Evolutionary conservation across 2,888 invertebrate species (phyloP), one percentile per base, ranked within the genome.

Genomic region (Eulithis prunata): DNA sequence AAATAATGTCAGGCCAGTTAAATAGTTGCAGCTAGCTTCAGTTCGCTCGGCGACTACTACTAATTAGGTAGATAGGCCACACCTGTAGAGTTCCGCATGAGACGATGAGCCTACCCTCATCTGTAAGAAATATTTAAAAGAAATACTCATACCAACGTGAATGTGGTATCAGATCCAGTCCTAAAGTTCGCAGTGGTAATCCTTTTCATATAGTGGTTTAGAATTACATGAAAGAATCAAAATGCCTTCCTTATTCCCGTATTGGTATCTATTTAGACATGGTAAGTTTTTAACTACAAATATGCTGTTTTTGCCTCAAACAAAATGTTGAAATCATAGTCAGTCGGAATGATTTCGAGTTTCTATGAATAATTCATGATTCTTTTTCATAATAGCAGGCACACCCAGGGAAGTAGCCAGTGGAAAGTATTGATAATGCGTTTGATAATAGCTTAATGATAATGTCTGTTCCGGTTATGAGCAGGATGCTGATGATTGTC

Each of bases 161-260:
- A 2, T 13, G 7, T 14, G 8, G 13, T 7, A 2, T 46, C 46
- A 7, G 14, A 46, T 6, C 14, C 21, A 21, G 21, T 47, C 3
- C 3, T 45, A 47, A 14, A 32, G 6, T 6, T 32, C 2, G 32
- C 32, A 32, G 32, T 32, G 4, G 5, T 32, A 32, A 32, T 32
- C 32, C 41, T 41, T 4, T 41, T 10, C 5, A n/a, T 8, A 10
- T 14, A 41, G 57, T 52, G 45, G 32, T 21, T 14, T 52, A n/a
- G 14, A n/a, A 13, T 54, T 64, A 53, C 58, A 64, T 64, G 64
- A 45, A 36, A 11, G 8, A 57, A 12, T 41, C 52, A 36, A 60
- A 70, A 73, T 73, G 73, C 73, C 71, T 61, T 64, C 73, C 7
- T 57, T 71, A 6, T 73, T 73, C 51, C 14, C 55, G 4, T 69